phyloP scores from a whole-genome alignment of 2,113 vertebrate species.

The Tupaia chinensis region DNA sequence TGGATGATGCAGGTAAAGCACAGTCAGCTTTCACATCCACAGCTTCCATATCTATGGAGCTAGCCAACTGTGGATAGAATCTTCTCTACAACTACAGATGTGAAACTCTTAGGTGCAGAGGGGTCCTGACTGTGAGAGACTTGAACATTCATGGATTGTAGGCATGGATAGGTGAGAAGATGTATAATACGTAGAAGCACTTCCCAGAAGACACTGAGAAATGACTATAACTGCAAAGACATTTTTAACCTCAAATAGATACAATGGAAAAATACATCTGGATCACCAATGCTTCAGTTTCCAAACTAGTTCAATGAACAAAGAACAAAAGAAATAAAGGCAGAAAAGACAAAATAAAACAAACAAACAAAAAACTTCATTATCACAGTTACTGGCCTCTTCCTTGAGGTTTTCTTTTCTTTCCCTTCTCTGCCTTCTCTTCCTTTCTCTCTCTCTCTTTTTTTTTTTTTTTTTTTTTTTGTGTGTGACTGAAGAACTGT shows the following conservation, averaged over 20 bases:
- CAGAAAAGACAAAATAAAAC: neutral
- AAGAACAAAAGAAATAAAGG: neutral
- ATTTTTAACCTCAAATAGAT: neutral
- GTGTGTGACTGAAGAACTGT: neutral
- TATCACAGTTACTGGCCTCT: neutral
- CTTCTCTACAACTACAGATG: too few species aligned
- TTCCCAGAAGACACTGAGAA: too few species aligned
- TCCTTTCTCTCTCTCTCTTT: neutral
- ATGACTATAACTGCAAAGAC: too few species aligned
- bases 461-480: neutral
- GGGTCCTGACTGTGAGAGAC: too few species aligned
- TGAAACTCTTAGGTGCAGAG: too few species aligned
- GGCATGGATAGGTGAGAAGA: too few species aligned
- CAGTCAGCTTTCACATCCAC: too few species aligned
- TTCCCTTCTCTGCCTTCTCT: neutral
- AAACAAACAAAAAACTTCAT: neutral
- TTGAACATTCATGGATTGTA: too few species aligned
- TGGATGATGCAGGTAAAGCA: neutral
- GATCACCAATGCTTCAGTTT: neutral
- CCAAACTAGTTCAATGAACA: neutral
- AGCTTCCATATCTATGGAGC: too few species aligned
- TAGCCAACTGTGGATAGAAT: too few species aligned
- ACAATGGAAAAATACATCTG: neutral
- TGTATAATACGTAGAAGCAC: too few species aligned
- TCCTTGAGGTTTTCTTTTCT: neutral